Percentiles rank a stretch among this genome's conserved stretches.
Conservation (phyloP, 2,888 invertebrate genomes). For the Bimastos eiseni region DNA sequence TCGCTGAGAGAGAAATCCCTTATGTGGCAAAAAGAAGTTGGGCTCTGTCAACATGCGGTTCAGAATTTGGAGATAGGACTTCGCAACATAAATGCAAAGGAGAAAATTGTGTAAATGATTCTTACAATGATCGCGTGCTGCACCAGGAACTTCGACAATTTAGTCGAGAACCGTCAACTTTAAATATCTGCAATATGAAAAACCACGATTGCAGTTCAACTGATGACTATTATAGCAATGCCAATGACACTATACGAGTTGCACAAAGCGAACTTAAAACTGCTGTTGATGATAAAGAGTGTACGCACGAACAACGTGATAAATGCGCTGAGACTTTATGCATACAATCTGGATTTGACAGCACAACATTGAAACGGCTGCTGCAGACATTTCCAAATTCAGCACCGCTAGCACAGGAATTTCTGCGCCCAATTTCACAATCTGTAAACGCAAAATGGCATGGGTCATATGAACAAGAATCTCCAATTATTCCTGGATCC, state of each 20-base stretch:
- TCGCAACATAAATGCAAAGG: not conserved
- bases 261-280: not conserved
- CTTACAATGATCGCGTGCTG: not conserved
- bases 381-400: conserved; percentile 81
- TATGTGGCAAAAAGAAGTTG: conserved; percentile 14
- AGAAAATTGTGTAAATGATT: not conserved
- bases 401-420: not conserved
- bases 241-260: not conserved
- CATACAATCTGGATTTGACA: conserved; percentile 70
- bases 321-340: not conserved
- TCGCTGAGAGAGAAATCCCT: conserved; percentile 37
- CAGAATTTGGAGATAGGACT: not conserved
- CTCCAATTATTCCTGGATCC: not conserved
- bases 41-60: not conserved
- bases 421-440: not conserved
- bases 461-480: not conserved
- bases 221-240: not conserved
- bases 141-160: conserved; percentile 43
- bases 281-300: not conserved
- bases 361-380: conserved; percentile 87
- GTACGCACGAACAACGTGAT: not conserved
- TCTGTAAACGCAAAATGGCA: not conserved
- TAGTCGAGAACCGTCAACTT: conserved; percentile 44
- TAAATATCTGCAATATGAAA: conserved; percentile 8
- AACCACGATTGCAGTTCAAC: not conserved